phyloP scores from a whole-genome alignment of 1,140 invertebrate genomes.

The Hesperophylax magnus region DNA sequence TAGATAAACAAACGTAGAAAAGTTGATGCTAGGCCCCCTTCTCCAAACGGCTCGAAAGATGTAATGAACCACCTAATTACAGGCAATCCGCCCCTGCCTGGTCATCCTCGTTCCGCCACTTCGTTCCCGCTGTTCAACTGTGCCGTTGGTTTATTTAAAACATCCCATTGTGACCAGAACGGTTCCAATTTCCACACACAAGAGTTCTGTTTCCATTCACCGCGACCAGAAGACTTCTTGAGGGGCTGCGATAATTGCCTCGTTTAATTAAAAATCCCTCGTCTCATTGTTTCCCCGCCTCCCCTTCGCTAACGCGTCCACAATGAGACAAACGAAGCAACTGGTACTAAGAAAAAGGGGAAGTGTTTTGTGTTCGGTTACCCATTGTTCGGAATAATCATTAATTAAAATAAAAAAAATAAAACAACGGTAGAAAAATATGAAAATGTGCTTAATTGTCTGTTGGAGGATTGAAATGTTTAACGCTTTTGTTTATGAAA shows the following conservation, averaged over 20 bases:
- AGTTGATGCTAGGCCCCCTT: too few relatives aligned
- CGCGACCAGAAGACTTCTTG: neutral
- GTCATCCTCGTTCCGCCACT: neutral
- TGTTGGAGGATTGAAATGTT: too few relatives aligned
- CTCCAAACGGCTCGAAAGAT: too few relatives aligned
- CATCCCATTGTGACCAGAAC: neutral
- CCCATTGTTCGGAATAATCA: constrained; percentile 12
- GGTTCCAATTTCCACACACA: neutral
- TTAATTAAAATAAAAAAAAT: constrained; percentile 19
- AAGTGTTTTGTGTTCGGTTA: neutral
- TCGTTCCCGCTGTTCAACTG: neutral
- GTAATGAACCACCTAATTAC: too few relatives aligned
- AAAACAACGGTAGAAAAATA: neutral
- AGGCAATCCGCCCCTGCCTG: neutral
- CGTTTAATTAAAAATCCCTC: constrained; percentile 12
- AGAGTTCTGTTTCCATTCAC: neutral
- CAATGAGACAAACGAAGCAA: neutral
- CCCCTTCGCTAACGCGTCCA: neutral
- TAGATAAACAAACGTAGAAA: too few relatives aligned
- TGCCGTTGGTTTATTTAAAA: neutral
- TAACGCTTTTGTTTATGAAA: too few relatives aligned
- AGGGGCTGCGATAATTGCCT: constrained; percentile 9
- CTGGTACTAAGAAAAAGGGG: neutral
- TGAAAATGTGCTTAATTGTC: too few relatives aligned
- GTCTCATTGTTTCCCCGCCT: neutral